These are phyloP conservation scores for Phocoena sinus DNA, from an alignment of 2,113 vertebrate species.

Conservation along the genomic window DNA sequence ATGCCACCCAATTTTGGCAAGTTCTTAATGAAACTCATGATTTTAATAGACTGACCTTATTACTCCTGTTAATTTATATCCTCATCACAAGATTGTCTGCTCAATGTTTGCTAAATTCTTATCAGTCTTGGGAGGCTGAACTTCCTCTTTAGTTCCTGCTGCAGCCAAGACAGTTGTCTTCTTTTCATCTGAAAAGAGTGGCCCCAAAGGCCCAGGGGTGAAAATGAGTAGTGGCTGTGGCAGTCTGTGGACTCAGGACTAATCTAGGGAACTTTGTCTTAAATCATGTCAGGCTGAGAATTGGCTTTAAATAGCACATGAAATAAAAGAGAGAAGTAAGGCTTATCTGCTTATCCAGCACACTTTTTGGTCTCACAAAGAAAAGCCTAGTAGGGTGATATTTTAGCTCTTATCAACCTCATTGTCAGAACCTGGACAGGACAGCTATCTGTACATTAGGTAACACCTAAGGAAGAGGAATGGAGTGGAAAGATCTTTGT, in stretches of 20 bases:
- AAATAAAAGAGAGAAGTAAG: background rate
- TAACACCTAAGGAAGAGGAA: background rate
- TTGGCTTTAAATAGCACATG: background rate
- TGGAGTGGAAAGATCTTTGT: background rate
- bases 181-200: background rate
- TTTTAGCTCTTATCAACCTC: background rate
- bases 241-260: background rate
- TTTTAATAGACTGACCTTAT: constrained; percentile 60
- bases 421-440: background rate
- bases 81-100: constrained; percentile 44
- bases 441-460: background rate
- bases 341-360: background rate
- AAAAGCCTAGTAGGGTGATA: background rate
- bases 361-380: background rate
- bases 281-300: background rate
- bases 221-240: background rate
- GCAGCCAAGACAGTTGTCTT: background rate
- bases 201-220: background rate
- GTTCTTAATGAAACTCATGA: constrained; percentile 63
- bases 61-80: constrained; percentile 48
- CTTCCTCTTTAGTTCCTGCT: background rate
- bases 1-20: constrained; percentile 46
- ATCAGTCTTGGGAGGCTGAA: background rate
- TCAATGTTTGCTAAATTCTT: constrained; percentile 42
- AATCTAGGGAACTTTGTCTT: background rate